Evolutionary conservation across 2,888 invertebrate species (phyloP).

Genomic region (Tipula confusa): DNA sequence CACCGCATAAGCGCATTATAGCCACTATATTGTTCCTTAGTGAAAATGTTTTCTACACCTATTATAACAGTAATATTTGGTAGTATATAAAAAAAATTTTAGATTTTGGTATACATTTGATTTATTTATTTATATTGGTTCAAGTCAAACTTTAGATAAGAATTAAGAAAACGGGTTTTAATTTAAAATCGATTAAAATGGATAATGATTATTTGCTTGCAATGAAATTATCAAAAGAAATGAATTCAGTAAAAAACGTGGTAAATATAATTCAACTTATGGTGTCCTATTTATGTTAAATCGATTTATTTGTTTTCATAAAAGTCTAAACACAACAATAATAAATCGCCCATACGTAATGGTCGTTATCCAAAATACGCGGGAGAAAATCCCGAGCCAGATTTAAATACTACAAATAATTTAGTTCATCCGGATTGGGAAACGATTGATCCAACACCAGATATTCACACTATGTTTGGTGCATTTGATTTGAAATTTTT

Average conservation of each 20-base stretch:
- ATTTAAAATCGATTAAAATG: background rate
- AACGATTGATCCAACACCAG: slow-evolving; percentile 89
- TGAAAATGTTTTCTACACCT: too few species aligned
- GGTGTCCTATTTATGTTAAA: background rate
- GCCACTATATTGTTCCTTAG: too few species aligned
- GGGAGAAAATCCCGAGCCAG: slow-evolving; percentile 36
- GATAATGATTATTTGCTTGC: slow-evolving; percentile 40
- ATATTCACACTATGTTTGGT: slow-evolving; percentile 77
- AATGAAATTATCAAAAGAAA: slow-evolving; percentile 38
- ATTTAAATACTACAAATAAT: slow-evolving; percentile 46
- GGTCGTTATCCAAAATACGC: background rate
- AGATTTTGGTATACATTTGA: too few species aligned
- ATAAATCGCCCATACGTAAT: background rate
- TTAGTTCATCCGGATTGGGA: slow-evolving; percentile 58
- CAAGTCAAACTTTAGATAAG: too few species aligned
- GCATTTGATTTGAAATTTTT: slow-evolving; percentile 86
- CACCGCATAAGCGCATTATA: too few species aligned
- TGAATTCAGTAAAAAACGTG: slow-evolving; percentile 32
- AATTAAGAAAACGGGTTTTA: too few species aligned
- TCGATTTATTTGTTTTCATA: background rate
- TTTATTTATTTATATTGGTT: too few species aligned
- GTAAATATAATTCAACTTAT: background rate
- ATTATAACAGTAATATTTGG: too few species aligned
- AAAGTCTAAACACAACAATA: background rate
- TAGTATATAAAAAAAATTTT: too few species aligned